Evolutionary conservation across 1,140 invertebrate species (phyloP).

Genomic region (Aphelinus certus): DNA sequence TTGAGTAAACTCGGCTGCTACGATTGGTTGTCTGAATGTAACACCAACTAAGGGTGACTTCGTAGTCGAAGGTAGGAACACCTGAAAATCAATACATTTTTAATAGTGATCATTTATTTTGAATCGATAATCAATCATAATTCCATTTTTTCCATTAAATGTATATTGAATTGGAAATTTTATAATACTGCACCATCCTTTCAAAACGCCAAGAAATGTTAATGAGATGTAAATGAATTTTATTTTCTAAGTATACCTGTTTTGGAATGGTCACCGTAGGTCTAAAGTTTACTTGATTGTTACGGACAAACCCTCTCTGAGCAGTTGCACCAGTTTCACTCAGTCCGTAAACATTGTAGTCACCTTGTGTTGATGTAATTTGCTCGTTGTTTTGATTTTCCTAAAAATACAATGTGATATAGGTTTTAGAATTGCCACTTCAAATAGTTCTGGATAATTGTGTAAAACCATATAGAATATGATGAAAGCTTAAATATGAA

Average conservation of each 20-base stretch:
- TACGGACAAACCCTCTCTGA: background rate
- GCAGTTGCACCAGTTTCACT: background rate
- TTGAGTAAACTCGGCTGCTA: conserved; percentile 31
- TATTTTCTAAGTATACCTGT: background rate
- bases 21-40: conserved; percentile 50
- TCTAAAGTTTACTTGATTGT: background rate
- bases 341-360: conserved; percentile 1
- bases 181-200: background rate
- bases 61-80: conserved; percentile 44
- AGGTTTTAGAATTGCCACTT: background rate
- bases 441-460: no score
- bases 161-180: background rate
- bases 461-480: no score
- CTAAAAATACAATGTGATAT: conserved; percentile 13
- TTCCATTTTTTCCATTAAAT: background rate
- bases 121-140: background rate
- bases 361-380: conserved; percentile 12
- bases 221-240: background rate
- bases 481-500: no score
- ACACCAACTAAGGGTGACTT: conserved; percentile 44
- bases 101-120: background rate
- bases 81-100: conserved; percentile 38
- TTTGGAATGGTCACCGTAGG: conserved; percentile 13
- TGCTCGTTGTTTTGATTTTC: conserved; percentile 24
- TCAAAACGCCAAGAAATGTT: background rate